Conservation (phyloP, 2,113 vertebrate species). For the Vicugna pacos region DNA sequence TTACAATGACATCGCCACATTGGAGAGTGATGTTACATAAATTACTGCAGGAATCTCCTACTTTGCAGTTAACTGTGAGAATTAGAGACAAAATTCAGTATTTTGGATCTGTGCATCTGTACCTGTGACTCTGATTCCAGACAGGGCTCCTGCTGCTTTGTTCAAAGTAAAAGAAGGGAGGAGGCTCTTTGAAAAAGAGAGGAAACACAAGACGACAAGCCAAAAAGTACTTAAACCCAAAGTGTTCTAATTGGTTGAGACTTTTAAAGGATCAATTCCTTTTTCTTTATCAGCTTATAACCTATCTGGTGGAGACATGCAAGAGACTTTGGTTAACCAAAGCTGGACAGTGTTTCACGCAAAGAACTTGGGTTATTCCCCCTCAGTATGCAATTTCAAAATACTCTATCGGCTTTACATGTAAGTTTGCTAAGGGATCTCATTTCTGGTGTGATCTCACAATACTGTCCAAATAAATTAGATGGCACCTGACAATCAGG, state of each 20-base stretch:
- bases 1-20: neutral
- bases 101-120: neutral
- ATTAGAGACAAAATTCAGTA: conserved; percentile 11
- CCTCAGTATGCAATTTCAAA: neutral
- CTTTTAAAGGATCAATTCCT: conserved; percentile 14
- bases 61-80: neutral
- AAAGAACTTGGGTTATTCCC: neutral
- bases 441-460: conserved; percentile 7
- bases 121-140: neutral
- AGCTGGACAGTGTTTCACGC: neutral
- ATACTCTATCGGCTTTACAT: neutral
- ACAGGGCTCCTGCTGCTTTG: neutral
- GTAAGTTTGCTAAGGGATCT: neutral
- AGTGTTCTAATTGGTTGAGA: neutral
- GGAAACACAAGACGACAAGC: neutral
- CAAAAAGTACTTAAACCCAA: neutral
- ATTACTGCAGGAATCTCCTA: neutral
- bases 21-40: neutral
- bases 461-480: conserved; percentile 47
- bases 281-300: conserved; percentile 18
- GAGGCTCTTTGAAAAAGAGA: neutral
- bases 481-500: neutral
- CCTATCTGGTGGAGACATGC: neutral
- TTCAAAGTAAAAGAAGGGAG: neutral
- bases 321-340: neutral